phyloP scores from a whole-genome alignment of 1,140 invertebrate genomes.

The Lepidurus couesii region DNA sequence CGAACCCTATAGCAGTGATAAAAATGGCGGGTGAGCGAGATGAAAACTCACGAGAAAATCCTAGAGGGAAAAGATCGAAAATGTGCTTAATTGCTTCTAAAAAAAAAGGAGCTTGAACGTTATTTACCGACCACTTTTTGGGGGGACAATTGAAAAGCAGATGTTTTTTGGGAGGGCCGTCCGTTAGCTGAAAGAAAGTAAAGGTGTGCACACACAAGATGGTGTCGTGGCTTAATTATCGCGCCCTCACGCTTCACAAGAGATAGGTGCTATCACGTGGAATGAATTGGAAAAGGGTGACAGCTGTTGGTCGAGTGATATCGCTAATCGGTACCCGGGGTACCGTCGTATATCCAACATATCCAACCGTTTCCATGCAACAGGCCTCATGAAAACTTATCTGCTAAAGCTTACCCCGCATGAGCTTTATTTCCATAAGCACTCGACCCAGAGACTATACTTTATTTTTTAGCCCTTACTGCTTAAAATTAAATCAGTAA shows the following conservation, averaged over 20 bases:
- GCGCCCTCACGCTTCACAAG: neutral
- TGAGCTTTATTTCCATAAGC: neutral
- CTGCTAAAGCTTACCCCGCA: neutral
- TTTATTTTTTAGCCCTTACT: too few relatives aligned
- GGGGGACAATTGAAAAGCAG: too few relatives aligned
- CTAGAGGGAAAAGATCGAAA: too few relatives aligned
- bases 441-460: neutral
- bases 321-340: conserved; percentile 1
- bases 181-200: neutral
- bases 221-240: neutral
- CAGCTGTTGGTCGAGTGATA: conserved; percentile 17
- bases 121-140: too few relatives aligned
- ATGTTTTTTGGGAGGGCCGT: too few relatives aligned
- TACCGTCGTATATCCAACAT: neutral
- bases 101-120: too few relatives aligned
- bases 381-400: conserved; percentile 7
- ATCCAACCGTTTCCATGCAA: conserved; percentile 13
- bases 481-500: too few relatives aligned
- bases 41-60: too few relatives aligned
- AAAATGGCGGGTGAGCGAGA: too few relatives aligned
- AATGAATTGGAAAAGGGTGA: conserved; percentile 7
- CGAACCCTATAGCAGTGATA: too few relatives aligned
- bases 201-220: conserved; percentile 14
- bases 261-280: conserved; percentile 13
- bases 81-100: too few relatives aligned